Evolutionary conservation across 2,888 invertebrate genomes (phyloP).

Genomic region (Ophion slaviceki): DNA sequence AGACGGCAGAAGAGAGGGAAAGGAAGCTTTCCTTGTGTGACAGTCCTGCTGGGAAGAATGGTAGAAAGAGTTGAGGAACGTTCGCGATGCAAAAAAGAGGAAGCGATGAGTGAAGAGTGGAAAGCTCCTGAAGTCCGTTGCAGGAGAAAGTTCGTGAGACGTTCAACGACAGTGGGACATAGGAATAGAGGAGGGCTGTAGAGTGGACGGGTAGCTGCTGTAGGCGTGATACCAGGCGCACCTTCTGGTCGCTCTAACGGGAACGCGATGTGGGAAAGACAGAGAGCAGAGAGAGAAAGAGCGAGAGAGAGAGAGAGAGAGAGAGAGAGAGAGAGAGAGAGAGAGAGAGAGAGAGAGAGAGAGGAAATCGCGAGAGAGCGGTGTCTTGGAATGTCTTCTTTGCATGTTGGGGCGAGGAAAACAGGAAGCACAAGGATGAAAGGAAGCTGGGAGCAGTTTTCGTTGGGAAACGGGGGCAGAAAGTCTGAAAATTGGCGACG

Average conservation of each 20-base stretch:
- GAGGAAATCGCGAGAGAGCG: not conserved
- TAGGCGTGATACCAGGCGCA: slow-evolving; percentile 27
- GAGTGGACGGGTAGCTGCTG: not conserved
- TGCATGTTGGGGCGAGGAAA: slow-evolving; percentile 47
- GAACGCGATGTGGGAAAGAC: not conserved
- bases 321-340: slow-evolving; percentile 15
- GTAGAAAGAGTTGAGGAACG: slow-evolving; percentile 40
- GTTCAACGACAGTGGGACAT: slow-evolving; percentile 13
- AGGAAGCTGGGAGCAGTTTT: slow-evolving; percentile 4
- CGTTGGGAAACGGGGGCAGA: not conserved
- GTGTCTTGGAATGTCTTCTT: slow-evolving; percentile 55
- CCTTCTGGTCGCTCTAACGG: slow-evolving; percentile 2
- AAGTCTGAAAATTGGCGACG: not conserved
- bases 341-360: slow-evolving; percentile 9
- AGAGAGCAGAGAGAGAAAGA: slow-evolving; percentile 15
- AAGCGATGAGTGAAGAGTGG: slow-evolving; percentile 19
- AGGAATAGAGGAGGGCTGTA: not conserved
- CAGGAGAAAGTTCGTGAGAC: slow-evolving; percentile 41
- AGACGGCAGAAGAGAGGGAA: not conserved
- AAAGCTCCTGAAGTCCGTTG: slow-evolving; percentile 35
- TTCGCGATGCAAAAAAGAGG: slow-evolving; percentile 3
- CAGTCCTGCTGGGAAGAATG: slow-evolving; percentile 14
- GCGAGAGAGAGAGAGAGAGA: slow-evolving; percentile 5
- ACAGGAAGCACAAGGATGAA: not conserved
- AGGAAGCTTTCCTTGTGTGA: slow-evolving; percentile 40